Percentiles rank a stretch among this genome's conserved stretches.
phyloP scores from a whole-genome alignment of 2,113 vertebrate genomes.

The Sceloporus tristichus region DNA sequence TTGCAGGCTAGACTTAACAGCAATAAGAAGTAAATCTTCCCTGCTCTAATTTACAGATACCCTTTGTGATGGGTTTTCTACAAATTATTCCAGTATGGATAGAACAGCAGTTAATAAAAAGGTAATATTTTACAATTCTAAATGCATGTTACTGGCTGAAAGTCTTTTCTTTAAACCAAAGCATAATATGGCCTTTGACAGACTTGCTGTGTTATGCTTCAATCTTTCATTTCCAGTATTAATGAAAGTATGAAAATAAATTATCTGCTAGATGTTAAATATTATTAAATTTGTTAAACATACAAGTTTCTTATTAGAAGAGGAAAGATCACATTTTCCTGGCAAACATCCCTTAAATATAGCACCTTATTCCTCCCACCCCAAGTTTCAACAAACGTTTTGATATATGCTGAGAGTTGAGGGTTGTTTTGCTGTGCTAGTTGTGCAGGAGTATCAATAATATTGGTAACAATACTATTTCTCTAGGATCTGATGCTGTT shows the following conservation, averaged over 20 bases:
- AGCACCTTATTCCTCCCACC: background rate
- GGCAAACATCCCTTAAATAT: background rate
- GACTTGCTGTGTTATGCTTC: slow-evolving; percentile 38
- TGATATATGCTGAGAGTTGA: slow-evolving; percentile 12
- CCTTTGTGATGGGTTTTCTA: slow-evolving; percentile 19
- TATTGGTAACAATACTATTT: background rate
- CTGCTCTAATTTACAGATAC: background rate
- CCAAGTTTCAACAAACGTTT: background rate
- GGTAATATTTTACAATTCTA: slow-evolving; percentile 27
- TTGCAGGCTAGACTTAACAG: background rate
- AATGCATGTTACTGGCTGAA: slow-evolving; percentile 20
- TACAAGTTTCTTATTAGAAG: background rate
- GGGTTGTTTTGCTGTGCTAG: slow-evolving; percentile 9
- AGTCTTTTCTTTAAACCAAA: slow-evolving; percentile 34
- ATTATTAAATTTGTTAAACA: background rate
- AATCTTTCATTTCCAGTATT: slow-evolving; percentile 12
- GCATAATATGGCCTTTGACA: slow-evolving; percentile 33
- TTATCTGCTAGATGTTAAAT: background rate
- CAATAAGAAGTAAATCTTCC: background rate
- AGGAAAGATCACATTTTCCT: background rate
- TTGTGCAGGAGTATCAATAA: background rate
- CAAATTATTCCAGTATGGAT: slow-evolving; percentile 22
- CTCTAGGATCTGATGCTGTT: background rate
- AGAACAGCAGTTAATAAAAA: background rate
- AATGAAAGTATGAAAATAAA: slow-evolving; percentile 25